Evolutionary conservation across 1,140 invertebrate genomes (phyloP), one percentile per base, ranked within the genome.

Genomic region (Coelopa frigida): DNA sequence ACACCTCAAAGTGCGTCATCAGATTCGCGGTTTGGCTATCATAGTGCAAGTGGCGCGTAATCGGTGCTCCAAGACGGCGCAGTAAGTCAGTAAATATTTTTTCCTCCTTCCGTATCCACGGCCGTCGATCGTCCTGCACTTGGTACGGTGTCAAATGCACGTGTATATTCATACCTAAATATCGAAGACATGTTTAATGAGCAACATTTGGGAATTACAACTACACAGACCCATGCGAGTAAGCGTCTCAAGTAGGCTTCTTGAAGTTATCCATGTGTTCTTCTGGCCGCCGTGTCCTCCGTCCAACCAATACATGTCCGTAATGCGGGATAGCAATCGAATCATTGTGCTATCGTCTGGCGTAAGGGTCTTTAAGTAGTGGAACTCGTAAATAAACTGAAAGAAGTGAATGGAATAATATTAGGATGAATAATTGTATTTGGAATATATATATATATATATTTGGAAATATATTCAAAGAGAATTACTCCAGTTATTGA

Each of bases 111-210:
- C 80, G 77, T 55, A 93, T 87, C 86, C 87, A 92, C 5, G 82
- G 81, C 45, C 88, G 71, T 23, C 78, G 72, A 43, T 80, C 75
- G 59, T 89, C 87, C 40, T 76, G 63, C 32, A 87, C 76, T 73
- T 93, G 88, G 71, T 91, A 92, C 1, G 87, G 87, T 20, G 87
- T 87, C 8, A 91, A 84, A 69, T 90, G 85, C 23, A 89, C 76
- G 57, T 78, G 78, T 36, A 87, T 72, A 36, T 76, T 75, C 56
- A 87, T 80, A 44, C 64, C 64, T 68, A 24, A 42, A 42, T 7
- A n/a, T n/a, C 24, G 5, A n/a, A 18, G 8, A 3, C 22, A 4
- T 5, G 10, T 38, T 31, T 36, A 14, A 18, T 35, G 36, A 40
- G 26, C 5, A 26, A 35, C 1, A 7, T 49, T 49, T 37, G 1